A percentile compares a stretch with the other conserved stretches of the same genome.
Conservation (phyloP, 2,797 vertebrate genomes). For the Platyrinchus mystaceus region DNA sequence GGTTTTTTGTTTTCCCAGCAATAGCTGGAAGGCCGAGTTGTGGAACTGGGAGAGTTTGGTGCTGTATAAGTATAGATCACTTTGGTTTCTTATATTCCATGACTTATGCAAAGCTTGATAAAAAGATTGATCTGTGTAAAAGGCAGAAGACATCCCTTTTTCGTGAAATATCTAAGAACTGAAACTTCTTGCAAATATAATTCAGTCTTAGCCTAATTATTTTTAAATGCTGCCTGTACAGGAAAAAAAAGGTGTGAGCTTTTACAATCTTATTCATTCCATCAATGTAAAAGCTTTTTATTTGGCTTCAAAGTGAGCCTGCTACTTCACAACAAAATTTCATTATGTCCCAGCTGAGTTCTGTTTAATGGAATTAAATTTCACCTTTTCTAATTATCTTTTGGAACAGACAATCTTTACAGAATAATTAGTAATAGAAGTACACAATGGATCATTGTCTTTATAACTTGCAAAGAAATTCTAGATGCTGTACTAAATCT, state of each 20-base stretch:
- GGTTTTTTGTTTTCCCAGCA: background rate
- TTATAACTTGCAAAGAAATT: slow-evolving; percentile 77
- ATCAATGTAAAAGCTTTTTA: slow-evolving; percentile 66
- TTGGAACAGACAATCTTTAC: slow-evolving; percentile 79
- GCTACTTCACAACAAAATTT: slow-evolving; percentile 77
- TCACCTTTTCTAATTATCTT: slow-evolving; percentile 83
- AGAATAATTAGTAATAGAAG: slow-evolving; percentile 83
- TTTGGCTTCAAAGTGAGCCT: slow-evolving; percentile 74
- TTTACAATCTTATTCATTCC: slow-evolving; percentile 63
- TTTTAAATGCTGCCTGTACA: slow-evolving; percentile 1
- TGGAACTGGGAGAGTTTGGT: background rate
- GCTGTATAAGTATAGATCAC: background rate
- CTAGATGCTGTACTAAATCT: slow-evolving; percentile 75
- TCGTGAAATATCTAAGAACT: background rate
- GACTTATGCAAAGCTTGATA: background rate
- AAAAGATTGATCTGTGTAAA: background rate
- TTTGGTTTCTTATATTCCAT: background rate
- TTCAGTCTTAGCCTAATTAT: slow-evolving; percentile 11
- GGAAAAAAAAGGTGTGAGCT: slow-evolving; percentile 53
- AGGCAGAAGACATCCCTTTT: background rate
- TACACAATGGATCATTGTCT: slow-evolving; percentile 81
- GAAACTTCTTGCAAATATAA: slow-evolving; percentile 32
- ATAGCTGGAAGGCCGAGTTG: background rate
- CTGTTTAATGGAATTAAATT: slow-evolving; percentile 82
- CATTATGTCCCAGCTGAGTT: slow-evolving; percentile 75